Evolutionary conservation across 2,888 invertebrate species (phyloP).

Genomic region (Steinernema scapterisci): DNA sequence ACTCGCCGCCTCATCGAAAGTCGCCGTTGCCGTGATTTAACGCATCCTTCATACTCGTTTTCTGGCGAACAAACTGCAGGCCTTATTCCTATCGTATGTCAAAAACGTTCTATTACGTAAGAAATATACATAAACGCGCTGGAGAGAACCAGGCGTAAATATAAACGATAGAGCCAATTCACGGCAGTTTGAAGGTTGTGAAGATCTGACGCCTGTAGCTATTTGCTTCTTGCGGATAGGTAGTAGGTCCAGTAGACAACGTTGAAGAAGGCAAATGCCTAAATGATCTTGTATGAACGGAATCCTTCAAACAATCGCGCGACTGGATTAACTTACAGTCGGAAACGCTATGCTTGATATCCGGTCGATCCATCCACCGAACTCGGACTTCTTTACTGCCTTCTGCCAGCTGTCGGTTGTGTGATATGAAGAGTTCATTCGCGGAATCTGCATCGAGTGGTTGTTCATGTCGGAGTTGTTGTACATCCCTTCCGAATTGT

Average conservation of each 20-base stretch:
- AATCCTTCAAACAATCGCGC: too few species aligned
- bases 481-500: neutral
- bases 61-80: too few species aligned
- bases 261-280: conserved; percentile 61
- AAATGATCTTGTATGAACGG: too few species aligned
- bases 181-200: conserved; percentile 3
- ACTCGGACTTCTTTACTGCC: conserved; percentile 43
- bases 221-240: conserved; percentile 36
- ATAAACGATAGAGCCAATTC: neutral
- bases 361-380: conserved; percentile 61
- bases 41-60: too few species aligned
- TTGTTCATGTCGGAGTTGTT: neutral
- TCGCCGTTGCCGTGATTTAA: too few species aligned
- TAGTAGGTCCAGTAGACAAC: conserved; percentile 61
- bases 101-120: too few species aligned
- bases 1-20: too few species aligned
- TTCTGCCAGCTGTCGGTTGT: conserved; percentile 32
- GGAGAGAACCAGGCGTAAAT: neutral
- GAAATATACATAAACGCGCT: neutral
- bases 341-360: conserved; percentile 62
- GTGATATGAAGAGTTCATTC: neutral
- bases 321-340: conserved; percentile 41
- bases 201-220: neutral
- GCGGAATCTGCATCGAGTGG: neutral
- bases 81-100: too few species aligned